These are phyloP conservation scores for Diarsia brunnea DNA, from an alignment of 2,888 invertebrate genomes.

Conservation along the genomic window DNA sequence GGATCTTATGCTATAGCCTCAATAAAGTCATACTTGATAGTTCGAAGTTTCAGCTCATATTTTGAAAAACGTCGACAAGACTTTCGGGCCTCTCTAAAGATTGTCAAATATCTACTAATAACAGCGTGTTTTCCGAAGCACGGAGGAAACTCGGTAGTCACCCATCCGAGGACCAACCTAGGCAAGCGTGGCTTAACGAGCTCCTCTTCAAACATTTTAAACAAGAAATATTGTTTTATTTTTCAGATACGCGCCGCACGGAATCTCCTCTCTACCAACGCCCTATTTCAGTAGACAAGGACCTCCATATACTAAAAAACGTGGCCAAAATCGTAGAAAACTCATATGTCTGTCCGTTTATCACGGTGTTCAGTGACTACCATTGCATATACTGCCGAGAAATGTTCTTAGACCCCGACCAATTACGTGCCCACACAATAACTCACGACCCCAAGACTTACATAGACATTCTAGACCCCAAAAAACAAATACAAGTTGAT, in stretches of 20 bases:
- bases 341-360: constrained; percentile 81
- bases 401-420: constrained; percentile 77
- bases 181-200: background rate
- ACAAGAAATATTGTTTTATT: background rate
- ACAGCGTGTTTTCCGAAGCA: too few species aligned
- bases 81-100: too few species aligned
- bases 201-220: background rate
- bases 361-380: constrained; percentile 78
- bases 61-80: too few species aligned
- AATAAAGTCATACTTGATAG: too few species aligned
- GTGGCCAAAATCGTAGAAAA: constrained; percentile 76
- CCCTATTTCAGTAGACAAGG: constrained; percentile 41
- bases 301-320: constrained; percentile 63
- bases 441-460: constrained; percentile 76
- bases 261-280: constrained; percentile 20
- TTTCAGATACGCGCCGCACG: constrained; percentile 25
- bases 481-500: constrained; percentile 77
- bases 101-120: too few species aligned
- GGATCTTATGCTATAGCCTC: too few species aligned
- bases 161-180: background rate
- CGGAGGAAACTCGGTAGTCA: constrained; percentile 16
- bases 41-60: too few species aligned
- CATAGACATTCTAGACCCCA: constrained; percentile 69
- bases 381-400: constrained; percentile 79
- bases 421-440: constrained; percentile 76